Conservation (phyloP, 2,888 invertebrate genomes). For the Drosophila neotestacea region DNA sequence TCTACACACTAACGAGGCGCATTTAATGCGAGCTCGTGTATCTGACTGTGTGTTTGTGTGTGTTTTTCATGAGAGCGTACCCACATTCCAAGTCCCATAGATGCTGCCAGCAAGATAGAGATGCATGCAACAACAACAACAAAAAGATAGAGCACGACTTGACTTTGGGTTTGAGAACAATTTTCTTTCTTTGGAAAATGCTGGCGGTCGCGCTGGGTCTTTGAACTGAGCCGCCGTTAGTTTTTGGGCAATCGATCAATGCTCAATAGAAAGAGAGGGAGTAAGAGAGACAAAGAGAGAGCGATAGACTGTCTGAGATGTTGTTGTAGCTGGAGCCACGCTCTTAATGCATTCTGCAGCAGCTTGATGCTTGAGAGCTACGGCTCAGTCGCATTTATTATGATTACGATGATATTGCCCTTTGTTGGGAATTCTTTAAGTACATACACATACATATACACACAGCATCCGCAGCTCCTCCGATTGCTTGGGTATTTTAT, state of each 20-base stretch:
- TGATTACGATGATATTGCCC: conserved; percentile 77
- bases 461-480: conserved; percentile 34
- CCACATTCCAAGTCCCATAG: conserved; percentile 71
- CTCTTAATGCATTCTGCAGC: conserved; percentile 68
- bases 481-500: conserved; percentile 45
- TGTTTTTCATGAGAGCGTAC: conserved; percentile 68
- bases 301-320: conserved; percentile 9
- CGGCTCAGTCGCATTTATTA: conserved; percentile 72
- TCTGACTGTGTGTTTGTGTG: conserved; percentile 17
- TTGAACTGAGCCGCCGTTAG: conserved; percentile 78
- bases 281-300: conserved; percentile 5
- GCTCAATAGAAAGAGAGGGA: conserved; percentile 43
- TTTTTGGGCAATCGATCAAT: conserved; percentile 76
- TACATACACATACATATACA: conserved; percentile 17
- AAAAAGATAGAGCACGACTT: conserved; percentile 65
- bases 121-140: conserved; percentile 42
- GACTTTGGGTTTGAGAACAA: conserved; percentile 74
- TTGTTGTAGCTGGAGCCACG: conserved; percentile 15
- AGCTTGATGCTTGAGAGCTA: conserved; percentile 7
- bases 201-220: conserved; percentile 43
- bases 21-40: conserved; percentile 50
- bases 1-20: conserved; percentile 74
- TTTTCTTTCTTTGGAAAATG: conserved; percentile 65
- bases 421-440: conserved; percentile 69
- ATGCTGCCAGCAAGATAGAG: conserved; percentile 55